phyloP scores from a whole-genome alignment of 2,113 vertebrate genomes.

The Ariopsis seemanni region DNA sequence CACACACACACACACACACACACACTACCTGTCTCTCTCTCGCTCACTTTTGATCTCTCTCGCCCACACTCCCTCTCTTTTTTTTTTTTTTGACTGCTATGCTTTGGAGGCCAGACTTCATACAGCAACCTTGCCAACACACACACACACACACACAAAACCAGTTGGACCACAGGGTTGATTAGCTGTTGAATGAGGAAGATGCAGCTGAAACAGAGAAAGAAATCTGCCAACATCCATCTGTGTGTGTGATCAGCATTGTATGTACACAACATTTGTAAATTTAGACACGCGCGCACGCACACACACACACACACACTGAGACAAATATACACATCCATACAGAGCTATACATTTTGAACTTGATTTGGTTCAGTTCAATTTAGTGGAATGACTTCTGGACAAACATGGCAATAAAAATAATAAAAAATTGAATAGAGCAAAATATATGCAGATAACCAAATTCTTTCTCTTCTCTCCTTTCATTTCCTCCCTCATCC shows the following conservation, averaged over 20 bases:
- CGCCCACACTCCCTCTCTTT: not conserved
- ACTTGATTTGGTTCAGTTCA: not conserved
- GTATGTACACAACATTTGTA: not conserved
- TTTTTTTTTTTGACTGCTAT: conserved; percentile 8
- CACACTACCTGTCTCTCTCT: not conserved
- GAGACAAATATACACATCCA: not conserved
- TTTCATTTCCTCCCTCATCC: not conserved
- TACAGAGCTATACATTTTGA: not conserved
- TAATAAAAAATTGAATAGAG: not conserved
- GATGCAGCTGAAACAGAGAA: conserved; percentile 64
- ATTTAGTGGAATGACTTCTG: not conserved
- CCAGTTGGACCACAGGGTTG: conserved; percentile 66
- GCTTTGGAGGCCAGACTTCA: conserved; percentile 12
- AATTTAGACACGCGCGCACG: not conserved
- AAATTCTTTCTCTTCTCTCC: conserved; percentile 33
- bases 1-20: not conserved
- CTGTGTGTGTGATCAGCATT: conserved; percentile 24
- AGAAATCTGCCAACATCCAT: conserved; percentile 23
- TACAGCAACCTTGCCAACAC: not conserved
- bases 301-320: not conserved
- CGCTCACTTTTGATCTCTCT: not conserved
- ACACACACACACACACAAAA: conserved; percentile 46
- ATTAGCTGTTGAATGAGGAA: conserved; percentile 70
- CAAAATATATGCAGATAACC: not conserved
- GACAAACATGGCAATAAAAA: not conserved